These are phyloP conservation scores for Orycteropus afer DNA, from an alignment of 2,113 vertebrate genomes.

Conservation along the genomic window DNA sequence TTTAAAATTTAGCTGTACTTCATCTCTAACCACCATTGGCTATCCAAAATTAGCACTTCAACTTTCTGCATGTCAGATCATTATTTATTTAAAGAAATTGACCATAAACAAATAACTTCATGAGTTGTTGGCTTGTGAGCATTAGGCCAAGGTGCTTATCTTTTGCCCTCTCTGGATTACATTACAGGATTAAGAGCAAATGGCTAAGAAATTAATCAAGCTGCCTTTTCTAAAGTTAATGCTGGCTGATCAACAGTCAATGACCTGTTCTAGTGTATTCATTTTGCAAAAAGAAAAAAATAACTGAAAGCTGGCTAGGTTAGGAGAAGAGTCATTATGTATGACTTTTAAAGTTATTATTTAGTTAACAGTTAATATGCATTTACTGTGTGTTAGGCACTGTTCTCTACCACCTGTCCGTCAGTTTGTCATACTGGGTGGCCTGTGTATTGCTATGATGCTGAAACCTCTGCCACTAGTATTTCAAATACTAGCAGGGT, in stretches of 20 bases:
- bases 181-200: background rate
- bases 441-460: background rate
- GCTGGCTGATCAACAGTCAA: background rate
- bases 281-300: background rate
- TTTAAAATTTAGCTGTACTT: background rate
- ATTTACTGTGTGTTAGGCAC: background rate
- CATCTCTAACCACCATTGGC: background rate
- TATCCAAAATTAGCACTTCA: background rate
- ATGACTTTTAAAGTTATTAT: background rate
- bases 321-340: background rate
- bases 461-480: background rate
- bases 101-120: background rate
- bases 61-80: background rate
- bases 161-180: background rate
- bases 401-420: background rate
- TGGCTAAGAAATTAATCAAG: background rate
- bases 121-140: background rate
- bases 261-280: background rate
- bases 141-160: background rate
- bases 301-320: background rate
- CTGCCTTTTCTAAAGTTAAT: background rate
- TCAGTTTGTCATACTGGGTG: no score
- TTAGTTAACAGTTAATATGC: background rate
- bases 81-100: slow-evolving; percentile 5
- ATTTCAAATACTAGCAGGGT: background rate